These are phyloP conservation scores for Ectemnius lituratus DNA, from an alignment of 2,888 invertebrate species.

Conservation along the genomic window DNA sequence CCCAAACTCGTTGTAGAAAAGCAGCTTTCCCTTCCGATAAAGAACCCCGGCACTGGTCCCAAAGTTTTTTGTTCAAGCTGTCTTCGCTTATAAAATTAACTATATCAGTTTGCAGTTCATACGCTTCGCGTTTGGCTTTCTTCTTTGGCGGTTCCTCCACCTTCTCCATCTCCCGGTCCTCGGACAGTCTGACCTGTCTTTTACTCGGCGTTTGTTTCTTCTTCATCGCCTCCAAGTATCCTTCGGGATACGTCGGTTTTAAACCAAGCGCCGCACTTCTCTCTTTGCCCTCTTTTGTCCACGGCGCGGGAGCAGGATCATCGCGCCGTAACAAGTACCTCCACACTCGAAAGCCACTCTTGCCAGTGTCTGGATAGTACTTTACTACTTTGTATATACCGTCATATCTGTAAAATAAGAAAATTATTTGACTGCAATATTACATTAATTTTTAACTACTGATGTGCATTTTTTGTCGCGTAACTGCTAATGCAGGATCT, in stretches of 20 bases:
- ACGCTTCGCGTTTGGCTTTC: conserved; percentile 74
- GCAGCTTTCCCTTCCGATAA: conserved; percentile 79
- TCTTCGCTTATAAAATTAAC: conserved; percentile 80
- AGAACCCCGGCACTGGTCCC: conserved; percentile 82
- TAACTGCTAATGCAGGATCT: too few species aligned
- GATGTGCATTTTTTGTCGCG: too few species aligned
- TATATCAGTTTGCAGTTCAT: conserved; percentile 76
- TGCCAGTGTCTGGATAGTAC: conserved; percentile 88
- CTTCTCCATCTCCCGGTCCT: neutral
- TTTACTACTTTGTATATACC: conserved; percentile 93
- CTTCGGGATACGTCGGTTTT: conserved; percentile 82
- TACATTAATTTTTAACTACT: too few species aligned
- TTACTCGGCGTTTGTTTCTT: conserved; percentile 53
- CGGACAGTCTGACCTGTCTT: neutral
- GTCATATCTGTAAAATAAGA: conserved; percentile 82
- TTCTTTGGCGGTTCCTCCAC: conserved; percentile 67
- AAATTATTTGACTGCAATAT: neutral
- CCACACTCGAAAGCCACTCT: conserved; percentile 90
- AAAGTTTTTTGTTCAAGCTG: conserved; percentile 82
- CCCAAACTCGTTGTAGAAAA: conserved; percentile 62
- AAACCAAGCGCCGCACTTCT: conserved; percentile 65
- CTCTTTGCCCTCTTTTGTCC: conserved; percentile 85
- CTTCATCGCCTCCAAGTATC: conserved; percentile 73
- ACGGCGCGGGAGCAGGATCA: conserved; percentile 88
- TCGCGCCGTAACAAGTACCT: conserved; percentile 87